Evolutionary conservation across 2,888 invertebrate genomes (phyloP).

Genomic region (Lycia hirtaria): DNA sequence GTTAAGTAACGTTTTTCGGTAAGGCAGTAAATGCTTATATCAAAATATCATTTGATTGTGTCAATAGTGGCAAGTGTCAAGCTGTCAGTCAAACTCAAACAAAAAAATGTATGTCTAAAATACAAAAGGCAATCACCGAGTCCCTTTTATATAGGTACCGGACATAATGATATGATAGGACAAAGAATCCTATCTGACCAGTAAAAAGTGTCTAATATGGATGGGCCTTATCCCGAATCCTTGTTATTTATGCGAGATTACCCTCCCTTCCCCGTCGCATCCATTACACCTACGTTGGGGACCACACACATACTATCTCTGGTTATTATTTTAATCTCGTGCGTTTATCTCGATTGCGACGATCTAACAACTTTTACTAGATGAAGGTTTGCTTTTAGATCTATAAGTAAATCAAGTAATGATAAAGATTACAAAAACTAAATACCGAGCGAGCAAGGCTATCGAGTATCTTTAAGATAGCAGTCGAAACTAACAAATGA

Average conservation of each 20-base stretch:
- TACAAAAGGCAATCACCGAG: background rate
- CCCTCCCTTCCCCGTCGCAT: conserved; percentile 13
- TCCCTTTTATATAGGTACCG: background rate
- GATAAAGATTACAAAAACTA: too few relatives aligned
- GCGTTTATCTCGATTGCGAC: conserved; percentile 23
- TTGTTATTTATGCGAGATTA: conserved; percentile 30
- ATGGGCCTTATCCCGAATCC: conserved; percentile 23
- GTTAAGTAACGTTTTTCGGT: too few relatives aligned
- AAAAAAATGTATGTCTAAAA: too few relatives aligned
- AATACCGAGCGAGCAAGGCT: too few relatives aligned
- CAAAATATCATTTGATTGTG: too few relatives aligned
- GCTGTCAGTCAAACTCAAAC: too few relatives aligned
- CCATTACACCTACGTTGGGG: conserved; percentile 24
- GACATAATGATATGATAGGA: conserved; percentile 4
- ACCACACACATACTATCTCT: conserved; percentile 28
- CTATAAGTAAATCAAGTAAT: conserved; percentile 1
- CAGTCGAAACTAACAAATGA: too few relatives aligned
- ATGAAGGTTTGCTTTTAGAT: background rate
- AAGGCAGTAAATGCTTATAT: too few relatives aligned
- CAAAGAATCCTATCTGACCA: conserved; percentile 13
- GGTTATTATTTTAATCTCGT: conserved; percentile 30
- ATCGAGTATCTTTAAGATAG: too few relatives aligned
- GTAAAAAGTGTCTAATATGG: conserved; percentile 25
- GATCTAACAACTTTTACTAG: conserved; percentile 10
- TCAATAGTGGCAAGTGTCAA: too few relatives aligned